Evolutionary conservation across 2,797 vertebrate species (phyloP).

Genomic region (Babyrousa celebensis): DNA sequence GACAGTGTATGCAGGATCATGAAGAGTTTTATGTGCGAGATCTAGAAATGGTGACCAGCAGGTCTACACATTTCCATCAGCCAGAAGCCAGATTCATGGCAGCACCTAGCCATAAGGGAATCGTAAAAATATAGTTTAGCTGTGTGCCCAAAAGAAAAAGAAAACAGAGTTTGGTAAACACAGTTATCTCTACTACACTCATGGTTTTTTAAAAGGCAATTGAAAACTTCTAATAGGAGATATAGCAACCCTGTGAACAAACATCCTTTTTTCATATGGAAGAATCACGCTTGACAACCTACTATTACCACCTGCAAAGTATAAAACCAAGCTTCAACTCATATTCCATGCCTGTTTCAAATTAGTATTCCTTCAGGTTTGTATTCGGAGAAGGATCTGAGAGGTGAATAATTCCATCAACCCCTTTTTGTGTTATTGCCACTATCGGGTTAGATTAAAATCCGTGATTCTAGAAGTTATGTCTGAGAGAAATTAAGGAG

Average conservation of each 20-base stretch:
- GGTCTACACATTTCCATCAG: background rate
- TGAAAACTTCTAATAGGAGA: background rate
- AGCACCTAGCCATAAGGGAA: background rate
- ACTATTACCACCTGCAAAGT: background rate
- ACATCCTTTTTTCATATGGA: background rate
- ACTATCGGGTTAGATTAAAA: background rate
- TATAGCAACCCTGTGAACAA: background rate
- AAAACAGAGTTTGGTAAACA: conserved; percentile 1
- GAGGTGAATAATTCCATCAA: background rate
- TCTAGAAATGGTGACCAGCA: background rate
- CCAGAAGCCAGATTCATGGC: background rate
- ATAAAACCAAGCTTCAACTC: background rate
- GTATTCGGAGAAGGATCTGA: background rate
- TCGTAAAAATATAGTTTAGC: background rate
- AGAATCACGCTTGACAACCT: background rate
- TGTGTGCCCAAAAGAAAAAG: background rate
- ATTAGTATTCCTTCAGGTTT: conserved; percentile 3
- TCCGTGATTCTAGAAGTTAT: background rate
- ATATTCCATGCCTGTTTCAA: background rate
- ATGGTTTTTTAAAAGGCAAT: conserved; percentile 16
- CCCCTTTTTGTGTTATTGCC: background rate
- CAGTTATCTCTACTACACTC: background rate
- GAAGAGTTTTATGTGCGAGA: background rate
- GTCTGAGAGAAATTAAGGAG: background rate
- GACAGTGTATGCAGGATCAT: background rate